Percentiles rank a stretch among this genome's conserved stretches.
These are phyloP conservation scores for Ceratosolen solmsi DNA, from an alignment of 1,140 invertebrate species.

Conservation along the genomic window DNA sequence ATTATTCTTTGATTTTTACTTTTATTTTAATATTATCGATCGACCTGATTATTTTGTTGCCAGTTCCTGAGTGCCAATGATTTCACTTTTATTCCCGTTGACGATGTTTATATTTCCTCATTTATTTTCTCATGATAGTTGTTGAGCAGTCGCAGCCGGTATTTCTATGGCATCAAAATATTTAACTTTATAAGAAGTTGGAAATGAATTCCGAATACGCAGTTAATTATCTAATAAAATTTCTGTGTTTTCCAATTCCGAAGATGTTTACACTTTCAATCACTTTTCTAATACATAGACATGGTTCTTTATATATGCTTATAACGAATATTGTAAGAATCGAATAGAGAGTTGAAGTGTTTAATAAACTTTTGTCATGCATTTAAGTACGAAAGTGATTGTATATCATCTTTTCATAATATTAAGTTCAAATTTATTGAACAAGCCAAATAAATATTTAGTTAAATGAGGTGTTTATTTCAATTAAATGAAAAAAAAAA, in stretches of 20 bases:
- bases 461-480: conserved; percentile 10
- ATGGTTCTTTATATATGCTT: background rate
- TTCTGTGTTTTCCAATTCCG: background rate
- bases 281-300: background rate
- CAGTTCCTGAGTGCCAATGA: conserved; percentile 52
- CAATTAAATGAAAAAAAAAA: background rate
- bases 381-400: conserved; percentile 19
- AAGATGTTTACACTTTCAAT: conserved; percentile 16
- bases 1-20: conserved; percentile 39
- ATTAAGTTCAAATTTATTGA: conserved; percentile 12
- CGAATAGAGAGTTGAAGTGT: background rate
- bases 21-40: conserved; percentile 43
- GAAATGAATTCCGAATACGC: conserved; percentile 3
- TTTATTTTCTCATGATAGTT: conserved; percentile 44
- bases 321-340: conserved; percentile 7
- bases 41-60: conserved; percentile 51
- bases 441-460: conserved; percentile 24
- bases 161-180: background rate
- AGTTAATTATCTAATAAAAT: conserved; percentile 7
- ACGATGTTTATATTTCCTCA: conserved; percentile 3
- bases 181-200: background rate
- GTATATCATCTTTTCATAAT: conserved; percentile 1
- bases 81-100: conserved; percentile 34
- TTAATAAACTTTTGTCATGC: background rate
- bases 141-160: conserved; percentile 24